Conservation (phyloP, 2,888 invertebrate species). For the Andrena hattorfiana region DNA sequence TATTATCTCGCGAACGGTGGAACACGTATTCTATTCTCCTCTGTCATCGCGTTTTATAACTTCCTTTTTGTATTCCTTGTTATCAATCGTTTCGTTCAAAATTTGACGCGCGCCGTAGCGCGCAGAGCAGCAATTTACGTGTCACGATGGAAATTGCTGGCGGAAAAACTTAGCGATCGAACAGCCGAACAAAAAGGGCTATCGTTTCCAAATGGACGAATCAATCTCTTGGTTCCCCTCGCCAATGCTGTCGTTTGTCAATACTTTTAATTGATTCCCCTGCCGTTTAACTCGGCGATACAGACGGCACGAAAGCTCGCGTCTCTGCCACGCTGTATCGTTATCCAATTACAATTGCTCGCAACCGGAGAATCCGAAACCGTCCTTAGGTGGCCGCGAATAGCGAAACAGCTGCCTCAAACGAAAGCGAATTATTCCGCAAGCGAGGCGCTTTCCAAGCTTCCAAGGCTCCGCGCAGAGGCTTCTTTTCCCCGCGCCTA, state of each 20-base stretch:
- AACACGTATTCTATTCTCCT: constrained; percentile 2
- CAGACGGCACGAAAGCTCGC: no score
- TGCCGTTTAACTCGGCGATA: not conserved
- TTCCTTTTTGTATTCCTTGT: not conserved
- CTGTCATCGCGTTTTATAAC: not conserved
- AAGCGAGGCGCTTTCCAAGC: not conserved
- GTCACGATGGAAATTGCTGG: constrained; percentile 3
- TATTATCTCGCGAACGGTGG: not conserved
- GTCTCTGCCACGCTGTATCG: no score
- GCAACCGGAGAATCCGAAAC: not conserved
- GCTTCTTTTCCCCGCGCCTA: not conserved
- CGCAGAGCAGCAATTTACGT: not conserved
- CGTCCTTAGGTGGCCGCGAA: not conserved
- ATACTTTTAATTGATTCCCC: constrained; percentile 32
- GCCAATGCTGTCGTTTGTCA: not conserved
- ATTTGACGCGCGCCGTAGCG: not conserved
- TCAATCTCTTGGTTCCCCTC: not conserved
- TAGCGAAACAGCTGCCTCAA: not conserved
- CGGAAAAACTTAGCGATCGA: constrained; percentile 14
- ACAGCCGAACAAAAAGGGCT: not conserved
- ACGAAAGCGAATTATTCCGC: constrained; percentile 30
- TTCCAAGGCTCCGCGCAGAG: not conserved
- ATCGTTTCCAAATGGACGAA: not conserved
- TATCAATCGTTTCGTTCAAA: not conserved
- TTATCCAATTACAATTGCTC: no score